Evolutionary conservation across 2,888 invertebrate species (phyloP), one percentile per base, ranked within the genome.

Genomic region (Syrphus vitripennis): DNA sequence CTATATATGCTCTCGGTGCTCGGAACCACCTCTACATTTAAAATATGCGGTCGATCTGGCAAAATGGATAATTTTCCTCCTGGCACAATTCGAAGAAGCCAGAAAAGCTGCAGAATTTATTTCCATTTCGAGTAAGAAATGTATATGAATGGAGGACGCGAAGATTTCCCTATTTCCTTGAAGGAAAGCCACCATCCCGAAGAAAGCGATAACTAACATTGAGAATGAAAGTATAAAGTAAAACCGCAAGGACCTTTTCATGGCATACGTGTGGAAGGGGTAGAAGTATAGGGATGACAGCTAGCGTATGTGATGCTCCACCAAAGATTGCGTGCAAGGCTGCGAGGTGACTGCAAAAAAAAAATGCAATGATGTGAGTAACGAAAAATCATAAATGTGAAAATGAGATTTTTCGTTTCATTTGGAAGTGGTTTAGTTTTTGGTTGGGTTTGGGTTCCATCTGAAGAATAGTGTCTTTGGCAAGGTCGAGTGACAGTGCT

Each of bases 31-130:
- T 82, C 77, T 71, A 50, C 63, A 42, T 74, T 70, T 86, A 65
- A 86, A 82, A 86, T 86, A 82, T 86, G 86, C 86, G 86, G 86
- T 86, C 86, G 86, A 86, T 86, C 70, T 86, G 74, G 77, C 78
- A 78, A 78, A 86, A 86, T 74, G 86, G 77, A 86, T 86, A 77
- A 82, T 82, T 86, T 86, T 86, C 78, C 82, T 86, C 77, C 86
- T 82, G 82, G 69, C 74, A 50, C 72, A 53, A 45, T 61, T n/a
- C 50, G 5, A 24, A 45, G 53, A 82, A 69, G 61, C 71, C 79
- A 75, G 72, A 42, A 65, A 37, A 34, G 80, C 76, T 76, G 48
- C n/a, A 59, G 74, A 86, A 86, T 86, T 86, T 86, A 86, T 86
- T 82, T 74, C 50, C 70, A 86, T 74, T 82, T 65, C 77, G 50